phyloP scores from a whole-genome alignment of 64 coral and sea anemone genomes.

The Montipora cactus region DNA sequence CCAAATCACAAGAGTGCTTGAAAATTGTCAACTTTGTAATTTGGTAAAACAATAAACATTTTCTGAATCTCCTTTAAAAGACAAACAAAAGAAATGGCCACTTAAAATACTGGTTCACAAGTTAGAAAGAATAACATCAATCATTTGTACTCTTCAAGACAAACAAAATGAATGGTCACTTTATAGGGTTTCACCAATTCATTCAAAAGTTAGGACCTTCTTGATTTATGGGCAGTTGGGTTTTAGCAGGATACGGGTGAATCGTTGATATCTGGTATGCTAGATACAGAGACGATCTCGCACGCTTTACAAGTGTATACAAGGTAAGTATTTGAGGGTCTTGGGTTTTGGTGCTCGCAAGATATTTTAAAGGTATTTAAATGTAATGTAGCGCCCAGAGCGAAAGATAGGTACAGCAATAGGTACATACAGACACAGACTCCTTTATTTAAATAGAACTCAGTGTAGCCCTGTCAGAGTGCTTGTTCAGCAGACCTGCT shows the following conservation, averaged over 20 bases:
- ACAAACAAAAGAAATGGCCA: background rate
- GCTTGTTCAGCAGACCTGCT: background rate
- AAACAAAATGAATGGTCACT: background rate
- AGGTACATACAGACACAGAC: background rate
- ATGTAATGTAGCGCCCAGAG: background rate
- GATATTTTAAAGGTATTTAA: background rate
- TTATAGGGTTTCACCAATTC: background rate
- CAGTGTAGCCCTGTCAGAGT: constrained; percentile 11
- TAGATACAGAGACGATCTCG: no score
- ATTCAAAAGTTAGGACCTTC: constrained; percentile 2
- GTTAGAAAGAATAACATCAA: background rate
- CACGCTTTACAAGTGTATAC: no score
- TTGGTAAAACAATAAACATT: background rate
- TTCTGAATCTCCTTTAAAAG: background rate
- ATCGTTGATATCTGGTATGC: no score
- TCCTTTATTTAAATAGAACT: background rate
- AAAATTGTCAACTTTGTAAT: constrained; percentile 7
- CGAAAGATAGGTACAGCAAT: background rate
- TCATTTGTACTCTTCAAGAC: background rate
- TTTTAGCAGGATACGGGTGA: background rate
- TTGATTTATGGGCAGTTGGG: background rate
- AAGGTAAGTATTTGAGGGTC: no score
- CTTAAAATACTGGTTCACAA: background rate
- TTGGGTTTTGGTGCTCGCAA: no score
- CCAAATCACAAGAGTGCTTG: constrained; percentile 7